Evolutionary conservation across 2,888 invertebrate species (phyloP), one percentile per base, ranked within the genome.

Genomic region (Lacanobia wlatinum): DNA sequence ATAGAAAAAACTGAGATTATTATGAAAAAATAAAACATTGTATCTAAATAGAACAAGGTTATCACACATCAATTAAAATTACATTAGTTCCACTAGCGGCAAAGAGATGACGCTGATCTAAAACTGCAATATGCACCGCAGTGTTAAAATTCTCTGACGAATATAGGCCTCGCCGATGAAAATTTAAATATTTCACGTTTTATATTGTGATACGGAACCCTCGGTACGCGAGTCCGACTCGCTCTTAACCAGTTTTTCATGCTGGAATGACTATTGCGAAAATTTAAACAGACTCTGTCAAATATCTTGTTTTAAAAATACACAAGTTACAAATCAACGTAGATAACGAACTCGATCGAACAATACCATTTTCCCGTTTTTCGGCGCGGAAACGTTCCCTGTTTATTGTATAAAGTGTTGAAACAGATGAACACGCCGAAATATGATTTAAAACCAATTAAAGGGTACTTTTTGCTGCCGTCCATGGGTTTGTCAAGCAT

Each of bases 401-500:
- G 66, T 83, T 78, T 63, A 60, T 79, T 46, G 38, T n/a, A n/a
- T n/a, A 72, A 76, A 79, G 64, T 73, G 64, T 62, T 69, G 58
- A 66, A 73, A 78, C 79, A 78, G 79, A 69, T 82, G 73, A 72
- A 72, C 61, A 62, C 40, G 28, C 59, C 56, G 61, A 77, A 84
- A 70, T 73, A 72, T 69, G 76, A 71, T 65, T 74, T 68, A 69
- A 77, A 69, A 65, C 70, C 76, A 84, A 85, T 87, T 83, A 84
- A 83, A 84, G 78, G 78, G 72, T 69, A 76, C 75, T 79, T 78
- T 84, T 82, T 64, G 83, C 76, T 86, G 83, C 84, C 84, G 85
- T 87, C 86, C 86, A 86, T 85, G 84, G 87, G 87, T 90, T 88
- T 87, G 87, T 92, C 90, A 90, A 89, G 88, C 88, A 92, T 92